Conservation (phyloP, 2,797 vertebrate species). For the Macropodus opercularis region DNA sequence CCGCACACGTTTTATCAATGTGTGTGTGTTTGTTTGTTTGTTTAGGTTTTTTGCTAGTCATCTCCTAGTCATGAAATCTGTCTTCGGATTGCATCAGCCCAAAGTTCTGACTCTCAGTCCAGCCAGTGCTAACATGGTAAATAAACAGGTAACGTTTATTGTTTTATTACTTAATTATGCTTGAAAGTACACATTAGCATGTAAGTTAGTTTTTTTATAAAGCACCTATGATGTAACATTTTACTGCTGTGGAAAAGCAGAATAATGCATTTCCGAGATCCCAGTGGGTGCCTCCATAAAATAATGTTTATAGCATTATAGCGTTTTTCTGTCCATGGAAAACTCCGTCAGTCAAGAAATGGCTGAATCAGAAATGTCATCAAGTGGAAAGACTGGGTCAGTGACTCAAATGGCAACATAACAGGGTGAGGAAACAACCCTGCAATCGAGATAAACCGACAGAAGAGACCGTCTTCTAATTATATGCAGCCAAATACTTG, state of each 20-base stretch:
- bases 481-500: constrained; percentile 18
- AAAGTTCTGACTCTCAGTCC: neutral
- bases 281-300: neutral
- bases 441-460: constrained; percentile 10
- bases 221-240: neutral
- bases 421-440: constrained; percentile 5
- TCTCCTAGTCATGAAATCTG: neutral
- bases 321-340: too few species aligned
- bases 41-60: neutral
- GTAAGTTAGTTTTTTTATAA: neutral
- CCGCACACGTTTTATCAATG: too few species aligned
- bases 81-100: neutral
- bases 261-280: neutral
- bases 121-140: neutral
- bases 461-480: constrained; percentile 15
- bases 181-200: neutral
- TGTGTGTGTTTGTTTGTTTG: too few species aligned
- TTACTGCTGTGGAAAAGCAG: neutral
- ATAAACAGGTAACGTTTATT: too few species aligned
- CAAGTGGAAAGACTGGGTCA: constrained; percentile 27
- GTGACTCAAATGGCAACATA: constrained; percentile 16
- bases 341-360: neutral
- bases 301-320: neutral
- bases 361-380: constrained; percentile 1
- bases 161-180: constrained; percentile 2